Conservation (phyloP, 2,888 invertebrate genomes). For the Uloborus plumipes region DNA sequence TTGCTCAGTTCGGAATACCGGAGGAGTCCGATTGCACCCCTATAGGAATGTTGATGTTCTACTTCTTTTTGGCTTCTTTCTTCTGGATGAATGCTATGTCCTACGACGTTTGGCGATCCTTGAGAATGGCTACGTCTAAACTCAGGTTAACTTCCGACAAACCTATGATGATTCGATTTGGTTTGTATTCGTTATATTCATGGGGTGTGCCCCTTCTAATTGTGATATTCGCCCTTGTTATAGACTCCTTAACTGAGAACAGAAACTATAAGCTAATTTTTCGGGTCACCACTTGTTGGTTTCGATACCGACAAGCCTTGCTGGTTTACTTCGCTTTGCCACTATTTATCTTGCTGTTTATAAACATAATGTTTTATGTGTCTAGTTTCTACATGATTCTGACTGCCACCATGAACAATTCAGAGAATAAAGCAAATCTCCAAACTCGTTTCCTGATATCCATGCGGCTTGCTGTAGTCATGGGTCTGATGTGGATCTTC, state of each 20-base stretch:
- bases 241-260: constrained; percentile 30
- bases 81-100: constrained; percentile 63
- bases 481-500: constrained; percentile 74
- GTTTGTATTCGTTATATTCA: constrained; percentile 72
- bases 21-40: constrained; percentile 61
- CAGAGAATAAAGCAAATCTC: constrained; percentile 12
- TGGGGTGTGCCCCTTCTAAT: constrained; percentile 72
- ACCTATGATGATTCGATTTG: constrained; percentile 71
- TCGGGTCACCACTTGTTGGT: constrained; percentile 73
- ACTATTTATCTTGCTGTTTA: constrained; percentile 71
- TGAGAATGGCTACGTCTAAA: constrained; percentile 73
- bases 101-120: constrained; percentile 71
- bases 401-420: constrained; percentile 23
- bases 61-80: constrained; percentile 42
- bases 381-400: constrained; percentile 72
- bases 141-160: constrained; percentile 72
- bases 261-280: constrained; percentile 72
- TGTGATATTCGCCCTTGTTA: constrained; percentile 69
- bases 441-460: constrained; percentile 68
- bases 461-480: constrained; percentile 72
- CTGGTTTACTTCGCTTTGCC: constrained; percentile 74
- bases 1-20: not conserved
- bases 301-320: constrained; percentile 73
- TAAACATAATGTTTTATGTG: constrained; percentile 73
- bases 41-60: constrained; percentile 65